phyloP scores from a whole-genome alignment of 37 sponge, comb jelly and placozoan species.

The Spongilla lacustris region DNA sequence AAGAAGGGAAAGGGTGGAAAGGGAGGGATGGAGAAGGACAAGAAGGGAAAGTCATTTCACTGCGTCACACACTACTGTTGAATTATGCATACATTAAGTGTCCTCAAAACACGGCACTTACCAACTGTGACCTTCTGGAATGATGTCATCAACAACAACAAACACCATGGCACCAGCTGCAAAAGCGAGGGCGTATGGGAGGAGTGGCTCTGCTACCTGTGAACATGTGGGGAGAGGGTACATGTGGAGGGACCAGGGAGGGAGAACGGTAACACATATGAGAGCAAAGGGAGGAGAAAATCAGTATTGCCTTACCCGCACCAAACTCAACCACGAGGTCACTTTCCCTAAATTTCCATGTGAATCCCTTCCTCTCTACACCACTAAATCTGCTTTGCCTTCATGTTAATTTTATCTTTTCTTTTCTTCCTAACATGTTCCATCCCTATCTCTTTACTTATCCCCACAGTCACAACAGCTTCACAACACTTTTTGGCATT shows the following conservation, averaged over 20 bases:
- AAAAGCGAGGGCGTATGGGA: conserved; percentile 95
- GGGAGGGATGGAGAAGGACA: neutral
- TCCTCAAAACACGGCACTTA: too few species aligned
- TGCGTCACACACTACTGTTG: too few species aligned
- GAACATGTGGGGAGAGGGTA: neutral
- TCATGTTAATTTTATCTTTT: too few species aligned
- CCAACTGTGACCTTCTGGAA: conserved; percentile 86
- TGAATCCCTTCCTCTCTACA: neutral
- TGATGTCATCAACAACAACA: conserved; percentile 93
- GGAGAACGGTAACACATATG: too few species aligned
- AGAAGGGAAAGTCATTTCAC: neutral
- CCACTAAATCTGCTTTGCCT: neutral
- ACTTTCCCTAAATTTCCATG: neutral
- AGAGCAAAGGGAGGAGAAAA: neutral
- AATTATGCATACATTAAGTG: too few species aligned
- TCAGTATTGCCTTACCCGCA: too few species aligned
- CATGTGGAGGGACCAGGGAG: too few species aligned
- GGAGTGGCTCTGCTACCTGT: conserved; percentile 85
- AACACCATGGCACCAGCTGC: conserved; percentile 99
- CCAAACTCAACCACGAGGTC: too few species aligned
- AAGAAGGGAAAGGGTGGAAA: neutral
- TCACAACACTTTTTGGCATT: too few species aligned
- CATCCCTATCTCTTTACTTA: neutral
- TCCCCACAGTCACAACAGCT: too few species aligned
- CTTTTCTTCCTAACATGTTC: neutral